Evolutionary conservation across 2,113 vertebrate genomes (phyloP).

Genomic region (Psammodynastes pulverulentus): DNA sequence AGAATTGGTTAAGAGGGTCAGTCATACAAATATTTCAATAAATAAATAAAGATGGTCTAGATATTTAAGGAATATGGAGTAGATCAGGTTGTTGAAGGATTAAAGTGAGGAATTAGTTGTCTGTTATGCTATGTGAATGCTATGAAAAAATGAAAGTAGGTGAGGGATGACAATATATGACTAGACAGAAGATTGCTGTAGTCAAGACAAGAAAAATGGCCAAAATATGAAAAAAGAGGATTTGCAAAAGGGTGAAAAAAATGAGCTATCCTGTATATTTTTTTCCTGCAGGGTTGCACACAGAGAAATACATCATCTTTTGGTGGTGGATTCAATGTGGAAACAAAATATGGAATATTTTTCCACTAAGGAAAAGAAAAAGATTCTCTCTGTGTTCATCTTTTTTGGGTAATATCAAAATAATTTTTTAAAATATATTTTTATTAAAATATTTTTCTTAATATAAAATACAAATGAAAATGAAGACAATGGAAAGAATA

Average conservation of each 20-base stretch:
- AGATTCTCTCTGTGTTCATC: background rate
- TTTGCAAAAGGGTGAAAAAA: background rate
- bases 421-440: background rate
- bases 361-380: background rate
- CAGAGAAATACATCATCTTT: background rate
- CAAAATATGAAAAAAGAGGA: background rate
- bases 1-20: background rate
- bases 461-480: background rate
- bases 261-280: background rate
- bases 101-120: background rate
- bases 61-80: background rate
- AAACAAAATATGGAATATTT: background rate
- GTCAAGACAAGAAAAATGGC: background rate
- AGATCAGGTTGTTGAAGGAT: background rate
- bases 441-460: background rate
- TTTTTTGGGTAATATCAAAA: background rate
- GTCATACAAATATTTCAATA: background rate
- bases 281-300: background rate
- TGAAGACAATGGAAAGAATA: background rate
- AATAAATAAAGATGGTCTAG: background rate
- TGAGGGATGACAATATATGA: too few species aligned
- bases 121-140: background rate
- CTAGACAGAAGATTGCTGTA: background rate
- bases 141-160: background rate
- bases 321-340: background rate